Conservation (phyloP, 2,888 invertebrate genomes). For the Amaurobius ferox region DNA sequence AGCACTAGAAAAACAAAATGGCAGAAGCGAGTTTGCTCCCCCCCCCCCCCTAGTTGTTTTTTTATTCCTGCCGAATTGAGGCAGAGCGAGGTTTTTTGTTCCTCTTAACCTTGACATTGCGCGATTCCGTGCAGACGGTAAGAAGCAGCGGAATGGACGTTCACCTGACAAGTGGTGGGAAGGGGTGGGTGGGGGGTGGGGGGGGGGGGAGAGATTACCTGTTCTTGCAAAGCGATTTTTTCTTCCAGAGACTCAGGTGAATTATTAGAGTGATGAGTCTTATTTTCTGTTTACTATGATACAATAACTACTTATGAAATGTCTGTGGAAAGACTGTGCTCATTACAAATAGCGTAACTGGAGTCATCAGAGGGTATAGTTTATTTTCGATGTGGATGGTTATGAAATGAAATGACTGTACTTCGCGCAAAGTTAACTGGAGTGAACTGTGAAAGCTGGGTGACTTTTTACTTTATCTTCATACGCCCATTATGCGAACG, state of each 20-base stretch:
- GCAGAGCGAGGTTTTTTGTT: constrained; percentile 31
- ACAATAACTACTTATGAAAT: background rate
- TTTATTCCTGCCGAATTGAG: background rate
- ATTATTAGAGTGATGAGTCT: background rate
- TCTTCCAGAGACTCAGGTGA: background rate
- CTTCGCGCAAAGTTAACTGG: no score
- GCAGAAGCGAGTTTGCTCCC: background rate
- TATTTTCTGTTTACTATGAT: background rate
- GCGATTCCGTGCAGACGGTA: constrained; percentile 14
- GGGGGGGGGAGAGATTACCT: constrained; percentile 5
- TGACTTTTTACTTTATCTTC: no score
- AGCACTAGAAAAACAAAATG: background rate
- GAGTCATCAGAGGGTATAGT: no score
- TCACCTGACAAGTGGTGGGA: background rate
- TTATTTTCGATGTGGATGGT: no score
- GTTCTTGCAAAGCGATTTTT: constrained; percentile 16
- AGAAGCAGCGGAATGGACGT: constrained; percentile 5
- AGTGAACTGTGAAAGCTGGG: no score
- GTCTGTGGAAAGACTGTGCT: no score
- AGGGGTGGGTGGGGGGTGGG: background rate
- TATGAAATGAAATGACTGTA: no score
- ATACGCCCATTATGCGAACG: no score
- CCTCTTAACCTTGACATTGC: constrained; percentile 60
- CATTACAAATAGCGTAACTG: no score
- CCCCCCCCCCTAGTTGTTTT: background rate